These are phyloP conservation scores for Patella ulyssiponensis DNA, from an alignment of 2,888 invertebrate species.

Conservation along the genomic window DNA sequence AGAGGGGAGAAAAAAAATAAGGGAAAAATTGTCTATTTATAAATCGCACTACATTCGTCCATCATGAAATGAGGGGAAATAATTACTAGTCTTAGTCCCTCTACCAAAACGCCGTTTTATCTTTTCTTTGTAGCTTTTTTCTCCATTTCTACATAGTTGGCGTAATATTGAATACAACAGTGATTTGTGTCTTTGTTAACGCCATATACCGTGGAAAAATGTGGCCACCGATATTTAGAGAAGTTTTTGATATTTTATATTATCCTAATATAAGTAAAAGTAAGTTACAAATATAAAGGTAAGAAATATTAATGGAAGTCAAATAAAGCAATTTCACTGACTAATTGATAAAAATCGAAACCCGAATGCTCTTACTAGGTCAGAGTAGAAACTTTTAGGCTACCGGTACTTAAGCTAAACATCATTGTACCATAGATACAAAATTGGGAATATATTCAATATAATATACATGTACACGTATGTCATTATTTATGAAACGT, in stretches of 20 bases:
- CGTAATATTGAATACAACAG: conserved; percentile 28
- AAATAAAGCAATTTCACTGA: background rate
- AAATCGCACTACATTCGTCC: too few relatives aligned
- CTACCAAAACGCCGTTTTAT: background rate
- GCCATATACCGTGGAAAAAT: conserved; percentile 24
- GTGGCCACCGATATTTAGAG: conserved; percentile 27
- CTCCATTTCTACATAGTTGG: conserved; percentile 44
- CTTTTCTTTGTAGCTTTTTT: conserved; percentile 37
- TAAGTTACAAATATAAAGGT: conserved; percentile 17
- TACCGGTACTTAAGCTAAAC: too few relatives aligned
- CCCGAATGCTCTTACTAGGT: too few relatives aligned
- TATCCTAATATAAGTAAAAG: conserved; percentile 24
- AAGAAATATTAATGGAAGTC: background rate
- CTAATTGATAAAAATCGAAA: background rate
- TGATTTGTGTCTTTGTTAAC: conserved; percentile 31
- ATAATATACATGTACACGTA: too few relatives aligned
- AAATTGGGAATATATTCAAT: background rate
- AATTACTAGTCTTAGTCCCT: too few relatives aligned
- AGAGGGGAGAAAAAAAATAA: too few relatives aligned
- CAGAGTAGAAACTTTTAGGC: too few relatives aligned
- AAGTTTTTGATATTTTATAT: conserved; percentile 31
- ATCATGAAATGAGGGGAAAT: too few relatives aligned
- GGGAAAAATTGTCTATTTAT: too few relatives aligned
- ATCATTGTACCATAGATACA: too few relatives aligned
- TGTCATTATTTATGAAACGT: background rate